Conservation (phyloP, 2,113 vertebrate species). For the Narcine bancroftii region DNA sequence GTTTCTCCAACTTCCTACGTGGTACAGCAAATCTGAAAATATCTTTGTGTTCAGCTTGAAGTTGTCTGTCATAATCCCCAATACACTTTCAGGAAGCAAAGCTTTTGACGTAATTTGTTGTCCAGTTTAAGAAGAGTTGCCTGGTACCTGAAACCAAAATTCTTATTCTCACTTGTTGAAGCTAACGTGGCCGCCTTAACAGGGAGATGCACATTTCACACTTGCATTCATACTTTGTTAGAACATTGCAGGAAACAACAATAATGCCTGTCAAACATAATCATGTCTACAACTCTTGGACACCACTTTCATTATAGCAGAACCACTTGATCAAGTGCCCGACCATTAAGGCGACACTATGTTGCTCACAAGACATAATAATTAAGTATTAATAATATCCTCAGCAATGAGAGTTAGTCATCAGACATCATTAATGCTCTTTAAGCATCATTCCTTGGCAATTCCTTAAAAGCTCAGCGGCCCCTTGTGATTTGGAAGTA, state of each 20-base stretch:
- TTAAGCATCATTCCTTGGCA: neutral
- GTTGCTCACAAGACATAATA: neutral
- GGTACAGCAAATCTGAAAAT: too few relatives aligned
- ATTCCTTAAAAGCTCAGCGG: neutral
- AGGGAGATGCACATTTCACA: neutral
- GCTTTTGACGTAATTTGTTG: too few relatives aligned
- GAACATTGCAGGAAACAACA: neutral
- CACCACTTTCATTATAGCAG: neutral
- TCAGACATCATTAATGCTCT: slow-evolving; percentile 8
- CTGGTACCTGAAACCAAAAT: neutral
- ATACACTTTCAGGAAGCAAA: too few relatives aligned
- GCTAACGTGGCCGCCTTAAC: neutral
- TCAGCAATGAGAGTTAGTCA: neutral
- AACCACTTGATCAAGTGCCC: neutral
- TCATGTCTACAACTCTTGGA: neutral
- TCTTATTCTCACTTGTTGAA: neutral
- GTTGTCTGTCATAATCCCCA: too few relatives aligned
- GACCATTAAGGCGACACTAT: neutral
- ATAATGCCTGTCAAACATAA: neutral
- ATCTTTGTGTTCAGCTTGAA: too few relatives aligned
- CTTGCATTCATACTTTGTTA: neutral
- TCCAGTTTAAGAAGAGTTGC: too few relatives aligned
- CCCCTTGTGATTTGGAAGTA: neutral
- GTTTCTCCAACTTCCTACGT: too few relatives aligned
- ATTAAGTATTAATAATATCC: slow-evolving; percentile 11